phyloP scores from a whole-genome alignment of 2,797 vertebrate genomes.

The Falco novaeseelandiae region DNA sequence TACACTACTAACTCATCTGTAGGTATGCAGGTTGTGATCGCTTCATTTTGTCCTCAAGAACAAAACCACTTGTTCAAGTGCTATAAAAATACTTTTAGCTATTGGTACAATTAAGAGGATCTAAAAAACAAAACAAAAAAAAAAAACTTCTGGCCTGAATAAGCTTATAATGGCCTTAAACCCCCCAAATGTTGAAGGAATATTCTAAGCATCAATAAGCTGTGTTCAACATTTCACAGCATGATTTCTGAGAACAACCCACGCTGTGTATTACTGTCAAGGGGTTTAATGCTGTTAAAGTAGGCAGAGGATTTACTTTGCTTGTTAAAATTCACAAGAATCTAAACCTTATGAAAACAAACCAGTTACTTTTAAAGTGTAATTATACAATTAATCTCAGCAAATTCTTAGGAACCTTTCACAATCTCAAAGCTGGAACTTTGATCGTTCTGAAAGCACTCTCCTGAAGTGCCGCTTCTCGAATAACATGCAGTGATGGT shows the following conservation, averaged over 20 bases:
- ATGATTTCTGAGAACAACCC: neutral
- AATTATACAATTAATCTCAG: neutral
- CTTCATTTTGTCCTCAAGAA: neutral
- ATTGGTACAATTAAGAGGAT: neutral
- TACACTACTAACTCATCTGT: neutral
- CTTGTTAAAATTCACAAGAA: neutral
- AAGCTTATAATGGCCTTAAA: neutral
- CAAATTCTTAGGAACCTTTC: neutral
- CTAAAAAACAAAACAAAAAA: neutral
- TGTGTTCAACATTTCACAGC: neutral
- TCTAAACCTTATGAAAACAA: neutral
- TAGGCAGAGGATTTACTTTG: neutral
- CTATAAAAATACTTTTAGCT: neutral
- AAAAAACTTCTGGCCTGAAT: neutral
- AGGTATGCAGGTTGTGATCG: neutral
- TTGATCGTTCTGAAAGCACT: neutral
- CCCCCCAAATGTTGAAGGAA: neutral
- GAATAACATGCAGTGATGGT: neutral
- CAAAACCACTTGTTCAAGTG: neutral
- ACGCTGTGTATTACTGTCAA: rapidly evolving
- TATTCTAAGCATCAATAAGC: neutral
- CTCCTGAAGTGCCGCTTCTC: neutral
- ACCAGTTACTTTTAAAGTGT: neutral
- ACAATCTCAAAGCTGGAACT: neutral
- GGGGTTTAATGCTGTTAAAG: neutral